Percentiles rank a stretch among this genome's conserved stretches.
Evolutionary conservation across 1,140 invertebrate genomes (phyloP).

Genomic region (Brachionus koreanus): DNA sequence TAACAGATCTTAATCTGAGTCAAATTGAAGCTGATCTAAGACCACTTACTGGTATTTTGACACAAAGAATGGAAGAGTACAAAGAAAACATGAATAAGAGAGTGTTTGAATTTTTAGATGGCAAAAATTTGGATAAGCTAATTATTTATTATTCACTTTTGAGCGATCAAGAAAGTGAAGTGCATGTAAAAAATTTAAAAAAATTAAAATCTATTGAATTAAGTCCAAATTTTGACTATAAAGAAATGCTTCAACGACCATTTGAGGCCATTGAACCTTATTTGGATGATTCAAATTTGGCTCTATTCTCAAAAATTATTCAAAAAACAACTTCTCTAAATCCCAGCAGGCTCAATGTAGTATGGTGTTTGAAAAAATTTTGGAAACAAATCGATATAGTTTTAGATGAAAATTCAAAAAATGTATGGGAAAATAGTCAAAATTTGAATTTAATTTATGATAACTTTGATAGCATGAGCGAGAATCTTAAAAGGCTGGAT

Average conservation of each 20-base stretch:
- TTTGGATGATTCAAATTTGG: conserved; percentile 36
- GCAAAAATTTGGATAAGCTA: conserved; percentile 15
- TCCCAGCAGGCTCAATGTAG: conserved; percentile 13
- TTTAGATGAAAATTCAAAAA: neutral
- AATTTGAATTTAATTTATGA: neutral
- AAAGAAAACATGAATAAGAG: neutral
- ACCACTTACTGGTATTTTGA: neutral
- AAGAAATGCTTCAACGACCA: conserved; percentile 1
- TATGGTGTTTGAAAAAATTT: conserved; percentile 44
- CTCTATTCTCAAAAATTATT: conserved; percentile 23
- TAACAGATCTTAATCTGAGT: neutral
- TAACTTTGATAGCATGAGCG: conserved; percentile 16
- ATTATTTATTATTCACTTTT: conserved; percentile 8
- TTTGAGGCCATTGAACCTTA: conserved; percentile 16
- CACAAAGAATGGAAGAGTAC: neutral
- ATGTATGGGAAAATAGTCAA: conserved; percentile 14
- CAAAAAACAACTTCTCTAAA: conserved; percentile 13
- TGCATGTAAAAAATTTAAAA: conserved; percentile 43
- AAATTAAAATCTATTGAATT: conserved; percentile 16
- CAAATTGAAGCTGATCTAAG: conserved; percentile 1
- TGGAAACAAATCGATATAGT: conserved; percentile 16
- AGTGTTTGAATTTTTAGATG: conserved; percentile 18
- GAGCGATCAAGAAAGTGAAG: conserved; percentile 3
- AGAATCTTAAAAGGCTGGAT: conserved; percentile 37
- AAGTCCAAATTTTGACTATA: neutral